Percentiles rank a stretch among this genome's conserved stretches.
Conservation (phyloP, 2,888 invertebrate species). For the Fabriciana adippe region DNA sequence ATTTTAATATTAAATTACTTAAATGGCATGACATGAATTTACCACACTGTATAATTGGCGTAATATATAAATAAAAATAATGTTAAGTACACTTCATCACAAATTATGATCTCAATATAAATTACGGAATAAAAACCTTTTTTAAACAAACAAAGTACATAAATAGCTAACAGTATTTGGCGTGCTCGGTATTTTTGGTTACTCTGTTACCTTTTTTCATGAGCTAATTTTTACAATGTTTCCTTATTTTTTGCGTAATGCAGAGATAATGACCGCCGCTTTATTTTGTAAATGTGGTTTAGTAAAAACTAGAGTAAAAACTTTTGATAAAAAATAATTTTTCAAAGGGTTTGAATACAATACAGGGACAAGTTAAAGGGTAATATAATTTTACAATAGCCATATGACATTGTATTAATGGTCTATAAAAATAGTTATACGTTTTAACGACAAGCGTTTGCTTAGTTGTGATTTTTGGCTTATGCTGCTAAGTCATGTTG, state of each 20-base stretch:
- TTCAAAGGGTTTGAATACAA: conserved; percentile 69
- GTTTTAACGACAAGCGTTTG: conserved; percentile 54
- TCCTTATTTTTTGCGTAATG: conserved; percentile 41
- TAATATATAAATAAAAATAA: no score
- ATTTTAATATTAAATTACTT: no score
- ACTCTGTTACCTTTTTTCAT: conserved; percentile 30
- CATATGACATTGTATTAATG: conserved; percentile 67
- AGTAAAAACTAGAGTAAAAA: conserved; percentile 77
- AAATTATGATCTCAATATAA: no score
- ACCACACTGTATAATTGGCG: no score
- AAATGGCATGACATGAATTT: no score
- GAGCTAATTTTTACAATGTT: conserved; percentile 45
- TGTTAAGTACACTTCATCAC: no score
- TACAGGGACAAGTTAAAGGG: conserved; percentile 64
- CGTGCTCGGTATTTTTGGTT: background rate
- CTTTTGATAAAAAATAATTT: conserved; percentile 54
- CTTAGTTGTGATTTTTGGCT: conserved; percentile 69
- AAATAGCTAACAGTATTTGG: no score
- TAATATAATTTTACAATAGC: conserved; percentile 70
- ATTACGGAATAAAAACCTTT: no score
- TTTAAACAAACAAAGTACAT: no score
- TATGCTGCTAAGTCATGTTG: conserved; percentile 57
- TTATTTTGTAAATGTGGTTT: conserved; percentile 74
- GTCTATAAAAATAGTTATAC: conserved; percentile 65
- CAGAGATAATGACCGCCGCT: conserved; percentile 56